Conservation (phyloP, 2,888 invertebrate genomes). For the Lasioglossum vierecki region DNA sequence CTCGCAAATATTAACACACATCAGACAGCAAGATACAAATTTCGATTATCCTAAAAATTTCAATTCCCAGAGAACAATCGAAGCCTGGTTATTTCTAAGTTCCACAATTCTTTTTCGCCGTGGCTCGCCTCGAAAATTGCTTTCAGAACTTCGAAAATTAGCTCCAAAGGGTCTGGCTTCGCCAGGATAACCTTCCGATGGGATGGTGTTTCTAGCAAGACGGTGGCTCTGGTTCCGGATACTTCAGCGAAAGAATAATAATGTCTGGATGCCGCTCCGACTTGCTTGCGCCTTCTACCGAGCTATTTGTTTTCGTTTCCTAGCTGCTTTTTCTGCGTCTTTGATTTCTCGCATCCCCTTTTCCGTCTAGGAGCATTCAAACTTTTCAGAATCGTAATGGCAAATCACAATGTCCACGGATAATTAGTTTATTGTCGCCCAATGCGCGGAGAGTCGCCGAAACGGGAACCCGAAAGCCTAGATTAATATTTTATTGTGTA, state of each 20-base stretch:
- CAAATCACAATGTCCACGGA: background rate
- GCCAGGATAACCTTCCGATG: background rate
- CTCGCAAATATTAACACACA: background rate
- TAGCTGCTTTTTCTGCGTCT: background rate
- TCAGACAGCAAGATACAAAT: background rate
- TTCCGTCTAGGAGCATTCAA: background rate
- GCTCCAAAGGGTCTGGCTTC: background rate
- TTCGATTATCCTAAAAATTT: background rate
- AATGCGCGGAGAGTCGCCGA: background rate
- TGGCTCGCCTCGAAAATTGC: background rate
- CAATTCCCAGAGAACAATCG: background rate
- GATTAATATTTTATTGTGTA: constrained; percentile 1
- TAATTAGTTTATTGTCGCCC: background rate
- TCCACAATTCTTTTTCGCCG: background rate
- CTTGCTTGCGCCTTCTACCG: constrained; percentile 11
- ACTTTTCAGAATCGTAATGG: background rate
- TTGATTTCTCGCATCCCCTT: background rate
- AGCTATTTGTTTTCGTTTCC: constrained; percentile 36
- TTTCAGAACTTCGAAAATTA: constrained; percentile 6
- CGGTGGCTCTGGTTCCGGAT: background rate
- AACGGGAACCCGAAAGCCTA: background rate
- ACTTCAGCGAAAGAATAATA: constrained; percentile 29
- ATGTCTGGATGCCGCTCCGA: constrained; percentile 16
- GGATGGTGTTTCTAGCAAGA: background rate
- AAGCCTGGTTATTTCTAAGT: background rate